A percentile compares a stretch with the other conserved stretches of the same genome.
These are phyloP conservation scores for Crossocerus cetratus DNA, from an alignment of 2,888 invertebrate species.

Conservation along the genomic window DNA sequence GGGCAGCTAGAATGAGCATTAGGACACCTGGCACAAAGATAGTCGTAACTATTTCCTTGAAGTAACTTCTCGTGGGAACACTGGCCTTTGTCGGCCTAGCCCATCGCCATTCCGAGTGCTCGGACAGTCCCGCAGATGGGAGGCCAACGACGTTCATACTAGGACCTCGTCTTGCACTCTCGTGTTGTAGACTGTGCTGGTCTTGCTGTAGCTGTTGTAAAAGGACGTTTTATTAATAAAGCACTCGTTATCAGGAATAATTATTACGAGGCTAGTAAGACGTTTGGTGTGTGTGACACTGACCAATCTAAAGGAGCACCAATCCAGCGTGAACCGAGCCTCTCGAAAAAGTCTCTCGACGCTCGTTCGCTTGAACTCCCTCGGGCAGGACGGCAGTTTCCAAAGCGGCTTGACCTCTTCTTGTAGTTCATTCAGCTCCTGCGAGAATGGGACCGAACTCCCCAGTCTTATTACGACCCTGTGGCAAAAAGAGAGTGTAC, in stretches of 20 bases:
- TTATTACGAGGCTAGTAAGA: not conserved
- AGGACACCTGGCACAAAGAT: constrained; percentile 85
- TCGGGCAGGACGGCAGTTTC: constrained; percentile 87
- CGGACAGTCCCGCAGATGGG: constrained; percentile 68
- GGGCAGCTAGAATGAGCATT: constrained; percentile 82
- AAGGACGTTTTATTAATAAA: not conserved
- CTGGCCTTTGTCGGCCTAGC: constrained; percentile 80
- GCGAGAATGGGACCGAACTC: constrained; percentile 86
- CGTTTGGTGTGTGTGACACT: constrained; percentile 55
- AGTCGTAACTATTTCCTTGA: constrained; percentile 83
- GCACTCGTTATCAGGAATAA: too few species aligned
- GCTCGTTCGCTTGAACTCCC: constrained; percentile 90
- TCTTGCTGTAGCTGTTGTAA: constrained; percentile 67
- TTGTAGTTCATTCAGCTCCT: constrained; percentile 83
- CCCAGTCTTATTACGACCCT: constrained; percentile 91
- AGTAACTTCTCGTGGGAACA: constrained; percentile 84
- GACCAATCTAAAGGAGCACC: constrained; percentile 93
- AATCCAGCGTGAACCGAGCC: constrained; percentile 88
- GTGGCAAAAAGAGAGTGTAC: constrained; percentile 45
- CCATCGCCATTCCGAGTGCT: constrained; percentile 80
- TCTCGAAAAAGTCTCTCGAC: constrained; percentile 90
- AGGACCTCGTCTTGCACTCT: constrained; percentile 71
- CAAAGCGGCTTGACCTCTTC: constrained; percentile 90
- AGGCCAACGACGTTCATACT: constrained; percentile 70
- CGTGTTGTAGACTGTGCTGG: constrained; percentile 60